These are phyloP conservation scores for Brachionus rubens DNA, from an alignment of 1,140 invertebrate genomes.

Conservation along the genomic window DNA sequence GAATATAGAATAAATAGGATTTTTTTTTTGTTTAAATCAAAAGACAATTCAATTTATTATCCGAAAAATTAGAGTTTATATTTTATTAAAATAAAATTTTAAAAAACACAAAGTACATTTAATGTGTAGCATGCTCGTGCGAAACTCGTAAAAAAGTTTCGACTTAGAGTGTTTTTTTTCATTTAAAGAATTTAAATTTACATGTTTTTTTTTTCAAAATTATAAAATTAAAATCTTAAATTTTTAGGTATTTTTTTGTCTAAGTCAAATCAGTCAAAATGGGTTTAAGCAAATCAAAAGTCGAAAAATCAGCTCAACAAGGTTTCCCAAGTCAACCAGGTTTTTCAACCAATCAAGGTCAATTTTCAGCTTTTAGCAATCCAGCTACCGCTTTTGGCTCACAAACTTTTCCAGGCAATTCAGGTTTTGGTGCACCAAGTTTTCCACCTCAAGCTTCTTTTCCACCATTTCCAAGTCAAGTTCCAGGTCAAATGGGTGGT, in stretches of 20 bases:
- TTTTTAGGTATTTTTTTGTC: neutral
- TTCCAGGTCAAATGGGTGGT: neutral
- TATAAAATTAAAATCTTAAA: neutral
- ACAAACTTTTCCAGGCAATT: neutral
- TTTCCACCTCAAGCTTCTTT: slow-evolving; percentile 7
- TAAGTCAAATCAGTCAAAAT: slow-evolving; percentile 13
- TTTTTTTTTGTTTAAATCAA: too few species aligned
- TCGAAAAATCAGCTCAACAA: slow-evolving; percentile 33
- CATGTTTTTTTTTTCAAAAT: neutral
- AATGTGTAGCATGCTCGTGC: too few species aligned
- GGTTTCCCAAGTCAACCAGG: slow-evolving; percentile 35
- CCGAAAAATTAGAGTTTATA: too few species aligned
- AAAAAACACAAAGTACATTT: too few species aligned
- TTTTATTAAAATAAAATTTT: slow-evolving; percentile 32
- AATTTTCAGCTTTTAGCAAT: slow-evolving; percentile 16
- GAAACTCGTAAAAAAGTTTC: slow-evolving; percentile 36
- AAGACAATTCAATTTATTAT: too few species aligned
- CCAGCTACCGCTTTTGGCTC: neutral
- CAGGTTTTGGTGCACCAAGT: neutral
- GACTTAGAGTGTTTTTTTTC: neutral
- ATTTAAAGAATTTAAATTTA: too few species aligned
- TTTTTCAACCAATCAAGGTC: neutral
- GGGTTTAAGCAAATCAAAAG: slow-evolving; percentile 45
- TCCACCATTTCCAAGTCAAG: slow-evolving; percentile 43
- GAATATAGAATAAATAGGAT: too few species aligned